Base-by-base conservation (phyloP, 2,113 vertebrate genomes). In the Myotis lucifugus region DNA sequence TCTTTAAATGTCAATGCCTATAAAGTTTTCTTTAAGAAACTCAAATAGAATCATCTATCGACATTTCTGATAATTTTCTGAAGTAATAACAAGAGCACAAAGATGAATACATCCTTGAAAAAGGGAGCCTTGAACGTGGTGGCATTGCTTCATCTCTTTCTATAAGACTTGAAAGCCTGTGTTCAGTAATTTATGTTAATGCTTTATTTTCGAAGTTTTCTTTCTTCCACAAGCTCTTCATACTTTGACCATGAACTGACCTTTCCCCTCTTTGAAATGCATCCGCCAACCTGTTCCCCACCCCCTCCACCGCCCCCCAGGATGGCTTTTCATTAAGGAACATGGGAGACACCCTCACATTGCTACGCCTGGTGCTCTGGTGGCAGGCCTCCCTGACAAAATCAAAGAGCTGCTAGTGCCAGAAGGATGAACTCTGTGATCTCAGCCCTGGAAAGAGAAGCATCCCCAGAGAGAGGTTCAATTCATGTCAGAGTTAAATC, bases 171-270 rank as follows among this genome's bases (percentile, higher is more conserved):
- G 85, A 97, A 97, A 97, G 93, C 34, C 69, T 81, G 42, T 96
- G 95, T 85, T 95, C 90, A 32, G 96, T 97, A 97, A 97, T 96
- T 96, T 97, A 97, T 96, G 96, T 91, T 97, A 96, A 97, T 97
- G 54, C 95, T 97, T 97, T 96, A 97, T 97, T 97, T 97, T 97
- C 85, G 27, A 94, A 95, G 95, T 97, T 97, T 97, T 97, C 96
- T 97, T 97, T 97, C 93, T 96, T 97, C 82, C 92, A 54, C 64
- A 93, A 95, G 94, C 96, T 91, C 95, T 95, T 97, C 93, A 85
- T 82, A 94, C 92, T 96, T 93, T 96, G 96, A 96, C 96, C 94
- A 96, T 64, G 90, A 95, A 56, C 18, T 97, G 97, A 97, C 93
- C 97, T 96, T 95, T 97, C 85, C 88, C 95, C 94, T 93, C 97